Evolutionary conservation across 2,797 vertebrate genomes (phyloP), one percentile per base, ranked within the genome.

Genomic region (Mallotus villosus): DNA sequence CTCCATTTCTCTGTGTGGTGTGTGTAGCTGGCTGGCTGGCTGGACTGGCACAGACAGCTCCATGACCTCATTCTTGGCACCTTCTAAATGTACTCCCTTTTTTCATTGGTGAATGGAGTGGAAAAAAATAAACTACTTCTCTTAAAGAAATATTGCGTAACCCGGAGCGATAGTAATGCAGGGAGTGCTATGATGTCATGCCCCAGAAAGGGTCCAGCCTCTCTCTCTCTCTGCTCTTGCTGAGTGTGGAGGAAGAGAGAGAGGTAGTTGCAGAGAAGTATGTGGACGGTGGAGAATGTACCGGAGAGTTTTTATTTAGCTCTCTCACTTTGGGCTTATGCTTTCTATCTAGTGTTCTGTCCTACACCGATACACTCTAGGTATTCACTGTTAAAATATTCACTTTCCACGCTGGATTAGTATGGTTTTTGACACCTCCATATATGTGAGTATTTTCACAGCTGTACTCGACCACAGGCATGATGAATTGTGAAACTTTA

Each of bases 311-410:
- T 89, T 87, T 85, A 89, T 89, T 90, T 88, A 91, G 85, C 82
- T 79, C 68, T 68, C 78, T 82, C 86, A 83, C 41, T 14, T 85
- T 11, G 11, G 24, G 22, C 58, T 12, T 60, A 60, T 60, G 21
- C 21, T 60, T 22, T 88, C 76, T 82, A 84, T 87, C 89, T 86
- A 82, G 87, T 90, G 86, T 86, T 85, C 82, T 22, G 63, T 65
- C 34, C 41, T 63, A 34, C 12, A 24, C 34, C 86, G 90, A 90
- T 86, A 89, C 63, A 8, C 0, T 24, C 71, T 79, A 63, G 81
- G 77, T 87, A 89, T 86, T 82, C 89, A 84, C 86, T 89, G 85
- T 84, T 84, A 88, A 85, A 75, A 70, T 81, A 87, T 87, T 82
- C 71, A 75, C 80, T 84, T 82, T 55, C 51, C 19, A n/a, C 17